Conservation (phyloP, 2,113 vertebrate species). For the Natator depressus region DNA sequence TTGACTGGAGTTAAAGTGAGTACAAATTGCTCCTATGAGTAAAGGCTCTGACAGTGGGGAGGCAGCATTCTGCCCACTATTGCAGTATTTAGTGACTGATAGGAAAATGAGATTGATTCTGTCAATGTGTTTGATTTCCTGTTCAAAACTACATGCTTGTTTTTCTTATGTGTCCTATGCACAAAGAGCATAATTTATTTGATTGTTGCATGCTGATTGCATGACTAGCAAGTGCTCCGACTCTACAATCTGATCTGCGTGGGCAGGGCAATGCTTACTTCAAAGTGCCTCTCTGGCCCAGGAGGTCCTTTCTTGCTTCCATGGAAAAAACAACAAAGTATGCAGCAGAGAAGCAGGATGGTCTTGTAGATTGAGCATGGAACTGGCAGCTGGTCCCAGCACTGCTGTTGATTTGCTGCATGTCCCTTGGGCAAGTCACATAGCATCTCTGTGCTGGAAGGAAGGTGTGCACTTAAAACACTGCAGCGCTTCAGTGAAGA, state of each 20-base stretch:
- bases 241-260: rapidly evolving
- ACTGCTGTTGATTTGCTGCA: background rate
- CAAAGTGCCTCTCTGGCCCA: background rate
- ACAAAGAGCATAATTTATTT: background rate
- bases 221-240: rapidly evolving
- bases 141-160: background rate
- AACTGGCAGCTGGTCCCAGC: background rate
- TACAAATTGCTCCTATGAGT: background rate
- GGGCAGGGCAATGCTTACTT: background rate
- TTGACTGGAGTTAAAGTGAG: too few relatives aligned
- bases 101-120: background rate
- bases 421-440: background rate
- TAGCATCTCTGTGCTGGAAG: background rate
- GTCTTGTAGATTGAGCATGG: background rate
- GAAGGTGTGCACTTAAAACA: too few relatives aligned
- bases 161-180: background rate
- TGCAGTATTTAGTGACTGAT: background rate
- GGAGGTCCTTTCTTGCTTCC: background rate
- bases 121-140: background rate
- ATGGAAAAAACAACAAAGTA: background rate
- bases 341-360: background rate
- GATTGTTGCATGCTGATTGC: background rate
- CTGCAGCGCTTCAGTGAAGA: too few relatives aligned
- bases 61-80: background rate
- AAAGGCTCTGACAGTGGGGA: too few relatives aligned